These are phyloP conservation scores for Salticus scenicus DNA, from an alignment of 2,888 invertebrate species.

Conservation along the genomic window DNA sequence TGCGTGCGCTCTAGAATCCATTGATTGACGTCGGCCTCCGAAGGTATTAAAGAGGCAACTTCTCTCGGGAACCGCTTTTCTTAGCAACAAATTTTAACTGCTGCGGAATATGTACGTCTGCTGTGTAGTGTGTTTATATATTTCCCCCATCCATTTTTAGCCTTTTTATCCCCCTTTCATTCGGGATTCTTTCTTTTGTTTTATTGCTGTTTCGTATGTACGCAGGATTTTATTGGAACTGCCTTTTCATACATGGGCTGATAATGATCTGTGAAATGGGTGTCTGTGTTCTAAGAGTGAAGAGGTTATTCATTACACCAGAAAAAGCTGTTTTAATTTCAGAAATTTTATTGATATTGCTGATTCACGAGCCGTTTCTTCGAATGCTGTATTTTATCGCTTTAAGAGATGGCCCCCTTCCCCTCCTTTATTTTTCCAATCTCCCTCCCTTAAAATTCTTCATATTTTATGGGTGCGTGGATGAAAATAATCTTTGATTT, in stretches of 20 bases:
- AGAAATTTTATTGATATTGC: not conserved
- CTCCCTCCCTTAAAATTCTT: no score
- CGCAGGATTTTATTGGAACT: not conserved
- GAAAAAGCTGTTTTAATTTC: not conserved
- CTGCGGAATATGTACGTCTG: constrained; percentile 29
- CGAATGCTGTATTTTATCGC: no score
- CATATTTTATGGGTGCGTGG: no score
- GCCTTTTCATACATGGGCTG: not conserved
- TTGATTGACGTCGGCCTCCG: constrained; percentile 68
- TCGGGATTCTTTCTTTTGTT: not conserved
- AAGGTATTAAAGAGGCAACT: constrained; percentile 62
- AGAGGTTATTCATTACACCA: not conserved
- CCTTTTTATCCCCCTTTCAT: not conserved
- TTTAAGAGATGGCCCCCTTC: no score
- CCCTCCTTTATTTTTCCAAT: no score
- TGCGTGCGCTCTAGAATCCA: constrained; percentile 50
- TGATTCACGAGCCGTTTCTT: not conserved
- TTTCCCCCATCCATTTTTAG: not conserved
- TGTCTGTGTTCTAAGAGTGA: not conserved
- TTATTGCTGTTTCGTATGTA: not conserved
- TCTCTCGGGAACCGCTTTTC: constrained; percentile 26
- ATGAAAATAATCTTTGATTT: no score
- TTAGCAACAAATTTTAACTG: constrained; percentile 56
- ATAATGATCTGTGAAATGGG: not conserved
- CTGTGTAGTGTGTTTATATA: not conserved